These are phyloP conservation scores for Ferdinandea cuprea DNA, from an alignment of 2,888 invertebrate species.

Conservation along the genomic window DNA sequence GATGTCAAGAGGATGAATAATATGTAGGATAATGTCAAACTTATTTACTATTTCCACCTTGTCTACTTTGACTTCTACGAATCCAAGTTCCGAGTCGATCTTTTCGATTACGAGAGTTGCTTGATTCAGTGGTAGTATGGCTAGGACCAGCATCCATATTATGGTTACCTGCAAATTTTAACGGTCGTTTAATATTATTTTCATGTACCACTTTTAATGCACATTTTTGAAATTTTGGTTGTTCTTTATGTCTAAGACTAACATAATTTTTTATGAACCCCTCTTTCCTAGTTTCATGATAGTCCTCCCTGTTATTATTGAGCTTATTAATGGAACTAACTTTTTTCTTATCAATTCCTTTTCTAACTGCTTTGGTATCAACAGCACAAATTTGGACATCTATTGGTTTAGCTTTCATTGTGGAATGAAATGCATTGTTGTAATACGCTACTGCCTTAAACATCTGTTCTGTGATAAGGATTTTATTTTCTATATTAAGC, in stretches of 20 bases:
- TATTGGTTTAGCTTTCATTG: too few relatives aligned
- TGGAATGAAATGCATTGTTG: too few relatives aligned
- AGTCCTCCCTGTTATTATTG: conserved; percentile 41
- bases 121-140: conserved; percentile 5
- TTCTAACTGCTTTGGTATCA: too few relatives aligned
- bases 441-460: too few relatives aligned
- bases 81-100: conserved; percentile 4
- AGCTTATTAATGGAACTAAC: conserved; percentile 37
- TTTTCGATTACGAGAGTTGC: conserved; percentile 2
- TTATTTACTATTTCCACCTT: conserved; percentile 6
- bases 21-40: too few relatives aligned
- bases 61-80: background rate
- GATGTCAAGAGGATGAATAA: too few relatives aligned
- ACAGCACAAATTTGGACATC: too few relatives aligned
- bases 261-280: conserved; percentile 53
- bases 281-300: conserved; percentile 32
- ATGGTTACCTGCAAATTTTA: conserved; percentile 34
- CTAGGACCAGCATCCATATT: conserved; percentile 21
- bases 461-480: too few relatives aligned
- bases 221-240: conserved; percentile 49
- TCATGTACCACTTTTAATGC: conserved; percentile 18
- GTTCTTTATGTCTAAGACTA: conserved; percentile 54
- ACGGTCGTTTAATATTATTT: too few relatives aligned
- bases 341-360: too few relatives aligned
- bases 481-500: too few relatives aligned